Conservation (phyloP, 1,140 invertebrate genomes). For the Drosophila nebulosa region DNA sequence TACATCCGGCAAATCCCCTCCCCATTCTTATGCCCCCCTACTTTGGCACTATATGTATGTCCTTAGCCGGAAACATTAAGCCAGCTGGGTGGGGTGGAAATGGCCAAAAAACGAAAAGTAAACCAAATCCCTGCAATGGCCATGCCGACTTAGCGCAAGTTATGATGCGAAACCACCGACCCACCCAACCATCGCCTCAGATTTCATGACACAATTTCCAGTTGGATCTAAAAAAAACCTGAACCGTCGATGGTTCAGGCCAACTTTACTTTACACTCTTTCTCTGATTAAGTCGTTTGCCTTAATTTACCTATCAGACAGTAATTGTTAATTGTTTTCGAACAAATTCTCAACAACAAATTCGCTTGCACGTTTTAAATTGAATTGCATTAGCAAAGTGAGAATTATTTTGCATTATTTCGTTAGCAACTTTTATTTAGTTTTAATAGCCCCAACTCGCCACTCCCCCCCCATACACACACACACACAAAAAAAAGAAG, state of each 20-base stretch:
- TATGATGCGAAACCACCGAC: neutral
- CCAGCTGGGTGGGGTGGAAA: neutral
- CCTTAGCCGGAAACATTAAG: slow-evolving; percentile 59
- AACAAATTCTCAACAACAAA: neutral
- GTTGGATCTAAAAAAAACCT: neutral
- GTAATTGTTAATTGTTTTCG: too few relatives aligned
- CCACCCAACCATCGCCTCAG: neutral
- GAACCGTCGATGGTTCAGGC: too few relatives aligned
- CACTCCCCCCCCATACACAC: too few relatives aligned
- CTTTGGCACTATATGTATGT: neutral
- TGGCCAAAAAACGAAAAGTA: neutral
- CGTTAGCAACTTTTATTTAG: slow-evolving; percentile 41
- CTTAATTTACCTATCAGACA: too few relatives aligned
- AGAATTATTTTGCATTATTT: slow-evolving; percentile 42
- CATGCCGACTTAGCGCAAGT: neutral
- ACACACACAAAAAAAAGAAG: slow-evolving; percentile 9
- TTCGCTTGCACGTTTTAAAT: neutral
- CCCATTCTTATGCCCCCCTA: neutral
- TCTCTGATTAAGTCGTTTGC: too few relatives aligned
- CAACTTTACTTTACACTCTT: too few relatives aligned
- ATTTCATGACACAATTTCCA: neutral
- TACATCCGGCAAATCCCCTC: slow-evolving; percentile 48
- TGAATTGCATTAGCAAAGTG: neutral
- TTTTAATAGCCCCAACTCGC: too few relatives aligned
- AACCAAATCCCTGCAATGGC: neutral